Conservation (phyloP, 1,140 invertebrate genomes). For the Drosophila erecta region DNA sequence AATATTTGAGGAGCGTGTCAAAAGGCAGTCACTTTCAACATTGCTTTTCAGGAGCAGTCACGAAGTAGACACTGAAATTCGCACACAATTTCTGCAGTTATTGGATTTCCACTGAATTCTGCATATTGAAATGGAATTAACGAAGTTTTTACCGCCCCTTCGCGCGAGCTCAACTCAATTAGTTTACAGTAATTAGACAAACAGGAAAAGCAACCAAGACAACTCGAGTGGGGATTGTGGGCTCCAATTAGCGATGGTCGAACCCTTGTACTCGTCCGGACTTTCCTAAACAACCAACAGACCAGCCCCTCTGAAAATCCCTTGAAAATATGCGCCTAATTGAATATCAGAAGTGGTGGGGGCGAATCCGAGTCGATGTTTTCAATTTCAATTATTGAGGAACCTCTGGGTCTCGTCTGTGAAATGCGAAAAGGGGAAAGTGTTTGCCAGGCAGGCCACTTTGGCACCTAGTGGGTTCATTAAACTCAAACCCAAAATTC, state of each 20-base stretch:
- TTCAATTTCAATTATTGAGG: conserved; percentile 78
- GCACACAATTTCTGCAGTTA: conserved; percentile 32
- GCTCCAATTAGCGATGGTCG: conserved; percentile 61
- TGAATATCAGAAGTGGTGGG: conserved; percentile 45
- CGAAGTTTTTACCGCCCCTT: conserved; percentile 10
- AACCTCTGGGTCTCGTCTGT: neutral
- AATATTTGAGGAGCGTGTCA: conserved; percentile 55
- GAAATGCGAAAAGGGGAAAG: conserved; percentile 25
- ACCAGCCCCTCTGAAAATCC: conserved; percentile 42
- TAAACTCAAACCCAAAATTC: conserved; percentile 53
- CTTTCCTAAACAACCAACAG: conserved; percentile 5
- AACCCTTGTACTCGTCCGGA: conserved; percentile 23
- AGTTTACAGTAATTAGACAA: conserved; percentile 70
- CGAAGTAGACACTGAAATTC: conserved; percentile 24
- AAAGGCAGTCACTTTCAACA: conserved; percentile 37
- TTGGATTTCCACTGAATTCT: conserved; percentile 47
- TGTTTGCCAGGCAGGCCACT: conserved; percentile 46
- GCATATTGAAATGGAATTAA: conserved; percentile 67
- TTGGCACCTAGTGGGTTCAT: conserved; percentile 76
- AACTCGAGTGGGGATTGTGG: conserved; percentile 35
- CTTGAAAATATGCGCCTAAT: conserved; percentile 76
- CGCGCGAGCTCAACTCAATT: conserved; percentile 49
- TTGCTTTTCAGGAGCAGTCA: conserved; percentile 22
- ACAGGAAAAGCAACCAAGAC: conserved; percentile 23
- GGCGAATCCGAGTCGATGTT: conserved; percentile 48